Base-by-base conservation (phyloP, 2,888 invertebrate species). In the Scaptomyza parva region DNA sequence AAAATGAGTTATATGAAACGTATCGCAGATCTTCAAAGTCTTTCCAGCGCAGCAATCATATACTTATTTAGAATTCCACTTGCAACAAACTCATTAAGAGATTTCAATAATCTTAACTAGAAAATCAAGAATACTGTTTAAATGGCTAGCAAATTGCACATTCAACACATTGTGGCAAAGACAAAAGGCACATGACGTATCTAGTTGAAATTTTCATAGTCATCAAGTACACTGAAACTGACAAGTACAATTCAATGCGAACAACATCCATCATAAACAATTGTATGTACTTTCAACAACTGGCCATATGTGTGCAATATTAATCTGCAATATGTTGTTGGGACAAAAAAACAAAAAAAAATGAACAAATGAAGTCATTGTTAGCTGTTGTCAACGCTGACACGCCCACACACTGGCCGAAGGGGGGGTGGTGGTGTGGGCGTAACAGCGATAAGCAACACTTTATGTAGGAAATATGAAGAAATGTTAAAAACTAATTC, bases 281-380 rank as follows among this genome's bases (percentile, higher is more conserved):
- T 50, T 48, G 7, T 33, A n/a, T 35, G 12, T 22, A 7, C 12
- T 5, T 28, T 12, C 12, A 45, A 17, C 73, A 72, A 22, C 17
- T 58, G 59, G 61, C 62, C 85, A 86, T 86, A 79, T 82, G 81
- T 86, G 86, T 77, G 86, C 80, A 67, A 83, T 83, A 74, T 60
- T 84, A 80, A 86, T 77, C 81, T 81, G 85, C 64, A 66, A 73
- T 58, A 57, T 45, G 37, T 40, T 45, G 33, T 33, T 44, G 39
- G 26, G 24, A 26, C 33, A n/a, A n/a, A 55, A 59, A 41, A 51
- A 37, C 70, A 64, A 79, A 77, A 88, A 86, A 86, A 59, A 41
- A 51, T 40, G 76, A 64, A 79, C 79, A 88, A 86, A 86, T 88
- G 80, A 86, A 84, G 84, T 80, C 84, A 88, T 84, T 84, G 84